Evolutionary conservation across 1,140 invertebrate genomes (phyloP).

Genomic region (Bicyclus anynana): DNA sequence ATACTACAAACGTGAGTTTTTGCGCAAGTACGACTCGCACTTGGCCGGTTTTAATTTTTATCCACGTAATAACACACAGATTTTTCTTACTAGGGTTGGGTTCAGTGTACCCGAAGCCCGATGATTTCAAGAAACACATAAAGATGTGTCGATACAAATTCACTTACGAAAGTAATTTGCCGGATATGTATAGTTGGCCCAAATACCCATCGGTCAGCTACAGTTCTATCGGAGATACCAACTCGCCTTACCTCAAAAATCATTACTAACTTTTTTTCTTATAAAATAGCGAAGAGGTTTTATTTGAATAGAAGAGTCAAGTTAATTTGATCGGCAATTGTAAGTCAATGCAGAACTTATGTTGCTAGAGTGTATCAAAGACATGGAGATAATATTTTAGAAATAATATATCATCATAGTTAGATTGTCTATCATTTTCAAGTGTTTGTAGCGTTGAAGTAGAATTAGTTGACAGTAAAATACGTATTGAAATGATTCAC

Average conservation of each 20-base stretch:
- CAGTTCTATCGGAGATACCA: slow-evolving; percentile 26
- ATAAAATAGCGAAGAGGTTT: background rate
- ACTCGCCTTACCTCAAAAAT: slow-evolving; percentile 25
- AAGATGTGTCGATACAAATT: slow-evolving; percentile 85
- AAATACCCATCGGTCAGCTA: slow-evolving; percentile 25
- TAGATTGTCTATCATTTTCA: no score
- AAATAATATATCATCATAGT: background rate
- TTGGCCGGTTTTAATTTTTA: no score
- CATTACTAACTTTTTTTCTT: no score
- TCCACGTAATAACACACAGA: no score
- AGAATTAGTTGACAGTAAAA: no score
- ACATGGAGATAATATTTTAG: background rate
- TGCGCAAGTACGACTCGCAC: no score
- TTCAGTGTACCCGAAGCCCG: slow-evolving; percentile 85
- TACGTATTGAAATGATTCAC: background rate
- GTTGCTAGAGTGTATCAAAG: background rate
- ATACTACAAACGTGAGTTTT: no score
- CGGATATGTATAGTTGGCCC: slow-evolving; percentile 84
- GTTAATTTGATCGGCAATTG: background rate
- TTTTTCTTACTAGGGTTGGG: slow-evolving; percentile 33
- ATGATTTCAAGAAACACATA: slow-evolving; percentile 84
- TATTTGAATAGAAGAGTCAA: background rate
- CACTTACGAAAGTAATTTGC: slow-evolving; percentile 85
- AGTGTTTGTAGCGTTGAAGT: no score
- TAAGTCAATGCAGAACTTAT: background rate